A percentile compares a stretch with the other conserved stretches of the same genome.
phyloP scores from a whole-genome alignment of 1,140 invertebrate genomes.

The Hylyphantes graminicola region DNA sequence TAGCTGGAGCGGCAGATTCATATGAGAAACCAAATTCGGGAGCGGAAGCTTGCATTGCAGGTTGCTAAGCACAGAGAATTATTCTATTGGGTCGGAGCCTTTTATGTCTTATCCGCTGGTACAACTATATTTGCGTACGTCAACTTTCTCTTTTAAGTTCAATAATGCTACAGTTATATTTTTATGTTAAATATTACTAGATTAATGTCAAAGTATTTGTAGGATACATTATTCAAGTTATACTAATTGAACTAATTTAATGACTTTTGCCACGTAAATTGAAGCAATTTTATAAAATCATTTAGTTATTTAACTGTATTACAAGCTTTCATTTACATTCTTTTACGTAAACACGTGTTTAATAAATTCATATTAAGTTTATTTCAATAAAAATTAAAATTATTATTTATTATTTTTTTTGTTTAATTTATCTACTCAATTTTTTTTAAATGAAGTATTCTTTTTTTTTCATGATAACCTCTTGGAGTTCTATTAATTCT shows the following conservation, averaged over 20 bases:
- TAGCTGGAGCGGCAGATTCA: conserved; percentile 77
- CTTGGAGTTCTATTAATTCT: not conserved
- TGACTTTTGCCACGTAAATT: too few relatives aligned
- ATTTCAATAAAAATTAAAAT: too few relatives aligned
- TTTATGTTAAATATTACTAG: not conserved
- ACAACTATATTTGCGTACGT: conserved; percentile 74
- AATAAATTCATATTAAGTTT: too few relatives aligned
- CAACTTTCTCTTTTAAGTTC: not conserved
- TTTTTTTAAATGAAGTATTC: not conserved
- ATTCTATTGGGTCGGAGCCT: conserved; percentile 78
- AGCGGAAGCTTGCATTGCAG: conserved; percentile 78
- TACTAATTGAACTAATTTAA: too few relatives aligned
- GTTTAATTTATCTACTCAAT: not conserved
- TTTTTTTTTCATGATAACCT: not conserved
- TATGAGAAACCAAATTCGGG: conserved; percentile 82
- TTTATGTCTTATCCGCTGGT: conserved; percentile 74
- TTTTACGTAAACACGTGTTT: too few relatives aligned
- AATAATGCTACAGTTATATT: not conserved
- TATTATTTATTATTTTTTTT: not conserved
- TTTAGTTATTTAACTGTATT: too few relatives aligned
- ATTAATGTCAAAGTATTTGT: not conserved
- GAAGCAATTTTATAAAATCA: too few relatives aligned
- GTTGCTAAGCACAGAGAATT: conserved; percentile 78
- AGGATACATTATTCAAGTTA: not conserved
- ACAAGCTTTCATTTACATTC: too few relatives aligned